Conservation (phyloP, 2,113 vertebrate species). For the Carassius carassius region DNA sequence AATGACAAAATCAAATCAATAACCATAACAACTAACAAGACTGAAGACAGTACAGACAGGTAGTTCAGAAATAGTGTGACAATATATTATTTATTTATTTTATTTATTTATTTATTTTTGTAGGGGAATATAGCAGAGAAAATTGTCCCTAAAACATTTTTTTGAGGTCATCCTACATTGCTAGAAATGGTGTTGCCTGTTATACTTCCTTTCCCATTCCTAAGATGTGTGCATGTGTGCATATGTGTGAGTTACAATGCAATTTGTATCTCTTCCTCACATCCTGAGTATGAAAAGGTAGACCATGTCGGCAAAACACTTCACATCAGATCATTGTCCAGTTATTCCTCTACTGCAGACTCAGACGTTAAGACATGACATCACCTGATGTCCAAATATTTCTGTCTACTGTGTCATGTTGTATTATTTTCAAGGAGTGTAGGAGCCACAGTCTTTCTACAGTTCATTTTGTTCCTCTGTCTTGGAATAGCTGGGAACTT, state of each 20-base stretch:
- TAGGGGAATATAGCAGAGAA: background rate
- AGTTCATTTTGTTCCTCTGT: background rate
- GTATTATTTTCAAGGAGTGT: background rate
- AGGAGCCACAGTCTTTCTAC: background rate
- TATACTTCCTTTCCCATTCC: background rate
- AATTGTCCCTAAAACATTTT: background rate
- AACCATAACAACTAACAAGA: too few species aligned
- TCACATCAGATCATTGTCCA: conserved; percentile 25
- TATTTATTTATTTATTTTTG: background rate
- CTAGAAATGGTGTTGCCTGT: background rate
- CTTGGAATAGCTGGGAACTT: background rate
- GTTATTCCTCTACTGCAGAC: background rate
- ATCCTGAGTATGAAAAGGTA: background rate
- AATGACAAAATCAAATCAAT: too few species aligned
- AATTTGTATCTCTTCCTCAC: conserved; percentile 4
- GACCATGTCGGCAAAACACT: background rate
- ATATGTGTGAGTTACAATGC: background rate
- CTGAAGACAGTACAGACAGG: too few species aligned
- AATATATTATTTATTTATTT: too few species aligned
- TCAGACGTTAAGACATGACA: background rate
- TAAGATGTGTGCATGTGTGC: background rate
- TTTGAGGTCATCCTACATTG: background rate
- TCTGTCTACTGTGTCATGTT: background rate
- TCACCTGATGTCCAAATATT: conserved; percentile 23
- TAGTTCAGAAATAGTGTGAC: too few species aligned